These are phyloP conservation scores for Huso huso DNA, from an alignment of 2,797 vertebrate species.

Conservation along the genomic window DNA sequence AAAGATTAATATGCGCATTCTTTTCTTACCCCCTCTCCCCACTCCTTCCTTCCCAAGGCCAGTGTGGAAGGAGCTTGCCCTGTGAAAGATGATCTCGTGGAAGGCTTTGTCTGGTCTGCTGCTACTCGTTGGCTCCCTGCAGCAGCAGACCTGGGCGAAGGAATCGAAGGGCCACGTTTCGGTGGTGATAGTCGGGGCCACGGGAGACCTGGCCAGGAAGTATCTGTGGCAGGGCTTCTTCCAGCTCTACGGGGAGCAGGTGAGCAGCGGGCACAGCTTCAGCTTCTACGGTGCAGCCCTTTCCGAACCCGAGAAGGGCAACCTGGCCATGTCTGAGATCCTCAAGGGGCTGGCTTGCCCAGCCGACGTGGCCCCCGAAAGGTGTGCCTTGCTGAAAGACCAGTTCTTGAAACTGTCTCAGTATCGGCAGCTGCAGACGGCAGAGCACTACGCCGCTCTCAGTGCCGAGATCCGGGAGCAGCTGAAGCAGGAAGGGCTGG, in stretches of 20 bases:
- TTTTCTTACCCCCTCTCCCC: neutral
- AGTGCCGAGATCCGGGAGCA: conserved; percentile 54
- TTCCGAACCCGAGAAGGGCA: conserved; percentile 50
- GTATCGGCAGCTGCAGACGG: conserved; percentile 68
- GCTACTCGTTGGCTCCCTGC: conserved; percentile 42
- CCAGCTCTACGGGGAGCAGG: conserved; percentile 74
- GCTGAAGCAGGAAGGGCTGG: conserved; percentile 61
- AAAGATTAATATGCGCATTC: conserved; percentile 9
- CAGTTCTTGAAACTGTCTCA: conserved; percentile 76
- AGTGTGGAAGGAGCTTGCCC: conserved; percentile 27
- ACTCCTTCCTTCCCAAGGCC: too few species aligned
- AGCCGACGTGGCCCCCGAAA: conserved; percentile 39
- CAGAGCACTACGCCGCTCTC: conserved; percentile 67
- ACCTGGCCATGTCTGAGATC: conserved; percentile 60
- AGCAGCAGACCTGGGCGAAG: conserved; percentile 31
- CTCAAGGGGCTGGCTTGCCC: conserved; percentile 73
- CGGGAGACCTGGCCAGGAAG: conserved; percentile 86
- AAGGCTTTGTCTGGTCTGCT: conserved; percentile 36
- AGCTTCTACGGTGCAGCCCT: conserved; percentile 79
- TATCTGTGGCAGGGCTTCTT: conserved; percentile 94
- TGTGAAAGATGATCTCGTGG: conserved; percentile 43
- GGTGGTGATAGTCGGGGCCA: conserved; percentile 79
- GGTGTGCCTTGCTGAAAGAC: conserved; percentile 73
- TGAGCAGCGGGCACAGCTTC: conserved; percentile 69
- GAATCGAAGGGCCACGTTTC: conserved; percentile 69